Base-by-base conservation (phyloP, 2,797 vertebrate species). In the Pangasius mekongensis region DNA sequence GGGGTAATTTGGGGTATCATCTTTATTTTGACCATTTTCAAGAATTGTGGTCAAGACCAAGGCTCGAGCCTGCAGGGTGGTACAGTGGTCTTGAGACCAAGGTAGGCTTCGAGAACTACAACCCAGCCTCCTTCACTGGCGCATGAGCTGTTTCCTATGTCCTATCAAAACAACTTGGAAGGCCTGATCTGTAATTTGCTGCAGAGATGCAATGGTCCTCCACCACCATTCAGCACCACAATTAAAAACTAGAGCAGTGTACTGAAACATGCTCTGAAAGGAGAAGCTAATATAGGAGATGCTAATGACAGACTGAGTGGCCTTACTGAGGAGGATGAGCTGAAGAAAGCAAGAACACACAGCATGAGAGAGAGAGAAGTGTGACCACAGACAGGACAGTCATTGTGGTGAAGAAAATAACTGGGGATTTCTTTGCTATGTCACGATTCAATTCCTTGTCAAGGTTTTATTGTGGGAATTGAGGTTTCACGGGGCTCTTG, bases 291-390 rank as follows among this genome's bases (percentile, higher is more conserved):
- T 91, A 92, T 60, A 92, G 91, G 93, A 86, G 92, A 93, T 91
- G 85, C 91, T 96, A 96, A 96, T 96, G 93, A 96, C 93, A 96
- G 95, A 94, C 93, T 89, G 47, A 94, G 87, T 86, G 90, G 92
- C 94, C 92, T 81, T 24, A 85, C 49, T 78, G 87, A 89, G 76
- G 92, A 92, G 90, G 94, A 94, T 76, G 92, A 93, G 94, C 92
- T 83, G 87, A 89, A 87, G 52, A 89, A 64, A 58, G 36, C 22
- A 77, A 77, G 84, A 52, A 78, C 58, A 73, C 58, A 67, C 43
- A 85, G 69, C 49, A 30, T 6, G 62, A 87, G n/a, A 60, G 36
- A 66, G 60, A 84, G 85, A 87, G 87, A 90, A 88, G 85, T 84
- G 90, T 30, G 74, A 92, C 93, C 92, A 36, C 93, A 94, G 90